Evolutionary conservation across 2,113 vertebrate species (phyloP), one percentile per base, ranked within the genome.

Genomic region (Periophthalmus modestus): DNA sequence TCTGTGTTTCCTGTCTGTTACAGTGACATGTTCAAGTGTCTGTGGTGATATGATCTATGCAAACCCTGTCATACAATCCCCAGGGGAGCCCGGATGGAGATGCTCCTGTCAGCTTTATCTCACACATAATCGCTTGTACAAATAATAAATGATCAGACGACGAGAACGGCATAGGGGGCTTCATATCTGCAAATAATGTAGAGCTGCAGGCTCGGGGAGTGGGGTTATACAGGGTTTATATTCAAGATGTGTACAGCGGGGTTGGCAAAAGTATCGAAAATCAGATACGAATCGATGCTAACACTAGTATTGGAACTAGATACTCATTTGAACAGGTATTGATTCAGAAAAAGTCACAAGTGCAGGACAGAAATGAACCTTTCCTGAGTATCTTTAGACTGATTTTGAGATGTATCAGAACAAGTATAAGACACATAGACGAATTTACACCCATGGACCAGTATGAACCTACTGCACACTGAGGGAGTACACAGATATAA

Each of bases 61-160:
- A 62, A 59, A 59, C 57, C 1, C 58, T 58, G 59, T 67, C 61
- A 14, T 33, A 43, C 59, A 23, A 74, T 57, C 43, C 86, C 65
- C 58, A 67, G 21, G 73, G 68, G 77, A 74, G 14, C 48, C 23
- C 14, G 9, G 50, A 59, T 59, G 73, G 48, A 77, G 74, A 77
- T 82, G 50, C 72, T 80, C 50, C 76, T 73, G 71, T 81, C 80
- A 76, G 57, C 18, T 79, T 79, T 81, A 83, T 82, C 81, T 76
- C 57, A 7, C 57, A 69, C 73, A 55, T 82, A 83, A 89, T 88
- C 81, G 7, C 68, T 71, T 36, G 61, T 50, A 52, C 85, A 85
- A 80, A 85, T 76, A 81, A 80, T 69, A 18, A 69, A 69, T 63
- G 82, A 87, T 79, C 55, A 62, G 65, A 67, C 16, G 1, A 55